Percentiles rank a stretch among this genome's conserved stretches.
Evolutionary conservation across 35 echinoderm and acorn worm species (phyloP).

Genomic region (Apostichopus parvimensis): DNA sequence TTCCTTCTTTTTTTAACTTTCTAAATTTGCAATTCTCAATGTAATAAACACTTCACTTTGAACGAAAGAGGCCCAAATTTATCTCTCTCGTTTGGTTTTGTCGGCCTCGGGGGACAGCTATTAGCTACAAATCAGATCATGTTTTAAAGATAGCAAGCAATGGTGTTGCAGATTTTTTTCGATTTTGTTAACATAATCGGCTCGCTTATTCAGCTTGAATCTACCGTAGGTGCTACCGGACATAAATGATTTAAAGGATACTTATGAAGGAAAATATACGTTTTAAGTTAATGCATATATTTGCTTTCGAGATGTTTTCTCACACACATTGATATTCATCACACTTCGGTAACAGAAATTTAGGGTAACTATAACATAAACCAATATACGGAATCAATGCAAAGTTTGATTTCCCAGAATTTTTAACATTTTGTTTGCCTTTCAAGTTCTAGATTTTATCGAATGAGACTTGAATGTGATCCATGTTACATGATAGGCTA

Average conservation of each 20-base stretch:
- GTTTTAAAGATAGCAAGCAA: not conserved
- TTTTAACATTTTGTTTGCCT: too few relatives aligned
- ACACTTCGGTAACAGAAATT: too few relatives aligned
- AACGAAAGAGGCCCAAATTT: not conserved
- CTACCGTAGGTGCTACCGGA: not conserved
- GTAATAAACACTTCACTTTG: slow-evolving; percentile 29
- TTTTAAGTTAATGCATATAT: too few relatives aligned
- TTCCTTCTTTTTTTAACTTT: not conserved
- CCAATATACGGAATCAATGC: too few relatives aligned
- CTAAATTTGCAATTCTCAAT: slow-evolving; percentile 21
- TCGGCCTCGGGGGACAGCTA: slow-evolving; percentile 10
- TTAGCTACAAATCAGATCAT: slow-evolving; percentile 29
- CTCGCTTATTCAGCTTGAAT: not conserved
- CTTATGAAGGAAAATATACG: too few relatives aligned
- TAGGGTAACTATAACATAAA: too few relatives aligned
- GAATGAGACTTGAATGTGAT: too few relatives aligned
- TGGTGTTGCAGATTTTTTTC: not conserved
- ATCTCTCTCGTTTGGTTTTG: not conserved
- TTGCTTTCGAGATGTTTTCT: too few relatives aligned
- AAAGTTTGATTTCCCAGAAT: too few relatives aligned
- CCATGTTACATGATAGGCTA: too few relatives aligned
- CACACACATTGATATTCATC: too few relatives aligned
- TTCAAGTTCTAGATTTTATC: too few relatives aligned
- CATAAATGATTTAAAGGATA: not conserved
- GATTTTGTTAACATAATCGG: not conserved